A percentile compares a stretch with the other conserved stretches of the same genome.
phyloP scores from a whole-genome alignment of 2,113 vertebrate genomes.

The Candoia aspera region DNA sequence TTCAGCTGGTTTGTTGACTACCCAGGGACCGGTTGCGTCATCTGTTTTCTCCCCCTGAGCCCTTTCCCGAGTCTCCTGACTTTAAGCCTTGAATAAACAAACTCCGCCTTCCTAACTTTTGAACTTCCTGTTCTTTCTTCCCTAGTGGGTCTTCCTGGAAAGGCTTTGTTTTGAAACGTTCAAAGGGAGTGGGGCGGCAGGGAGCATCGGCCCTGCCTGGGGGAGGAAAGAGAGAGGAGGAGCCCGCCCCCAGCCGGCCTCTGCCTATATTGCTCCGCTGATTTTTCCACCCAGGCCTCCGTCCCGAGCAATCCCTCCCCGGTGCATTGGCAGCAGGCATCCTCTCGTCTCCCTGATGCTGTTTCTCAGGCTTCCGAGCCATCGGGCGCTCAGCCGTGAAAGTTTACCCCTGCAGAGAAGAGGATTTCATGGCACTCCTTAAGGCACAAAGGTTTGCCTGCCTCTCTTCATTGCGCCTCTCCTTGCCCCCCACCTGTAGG shows the following conservation, averaged over 20 bases:
- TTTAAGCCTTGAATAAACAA: conserved; percentile 49
- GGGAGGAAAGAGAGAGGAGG: too few species aligned
- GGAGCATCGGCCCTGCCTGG: not conserved
- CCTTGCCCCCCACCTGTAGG: conserved; percentile 68
- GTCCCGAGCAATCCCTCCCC: not conserved
- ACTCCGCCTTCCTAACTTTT: conserved; percentile 51
- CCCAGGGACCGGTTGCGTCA: conserved; percentile 14
- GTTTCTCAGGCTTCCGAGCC: too few species aligned
- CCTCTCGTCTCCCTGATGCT: not conserved
- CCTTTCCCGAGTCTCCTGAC: conserved; percentile 44
- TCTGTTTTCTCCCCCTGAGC: conserved; percentile 39
- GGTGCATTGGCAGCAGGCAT: not conserved
- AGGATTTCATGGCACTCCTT: conserved; percentile 7
- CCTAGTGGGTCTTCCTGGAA: conserved; percentile 70
- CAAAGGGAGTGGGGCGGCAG: not conserved
- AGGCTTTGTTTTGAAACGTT: conserved; percentile 60
- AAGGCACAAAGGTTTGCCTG: conserved; percentile 26
- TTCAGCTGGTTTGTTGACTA: too few species aligned
- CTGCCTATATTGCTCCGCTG: conserved; percentile 17
- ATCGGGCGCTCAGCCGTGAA: not conserved
- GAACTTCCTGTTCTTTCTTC: conserved; percentile 71
- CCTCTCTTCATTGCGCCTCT: conserved; percentile 52
- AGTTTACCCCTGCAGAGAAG: not conserved
- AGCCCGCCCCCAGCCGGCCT: not conserved
- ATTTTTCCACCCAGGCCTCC: not conserved